Evolutionary conservation across 2,113 vertebrate species (phyloP).

Genomic region (Tonatia bakeri): DNA sequence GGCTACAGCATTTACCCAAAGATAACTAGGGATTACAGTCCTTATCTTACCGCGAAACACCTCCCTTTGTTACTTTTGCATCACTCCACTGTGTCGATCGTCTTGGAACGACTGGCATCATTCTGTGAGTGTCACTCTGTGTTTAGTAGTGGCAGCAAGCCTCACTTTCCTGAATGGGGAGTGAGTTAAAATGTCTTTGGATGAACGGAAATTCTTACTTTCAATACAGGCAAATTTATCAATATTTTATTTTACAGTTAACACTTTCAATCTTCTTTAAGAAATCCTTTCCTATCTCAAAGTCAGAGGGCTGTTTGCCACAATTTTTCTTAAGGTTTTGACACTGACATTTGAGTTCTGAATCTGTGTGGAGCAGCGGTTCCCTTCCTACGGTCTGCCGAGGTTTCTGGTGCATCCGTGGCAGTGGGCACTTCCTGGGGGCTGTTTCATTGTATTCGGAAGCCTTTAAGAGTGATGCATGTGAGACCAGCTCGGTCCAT

Average conservation of each 20-base stretch:
- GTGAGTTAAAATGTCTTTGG: background rate
- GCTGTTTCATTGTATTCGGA: background rate
- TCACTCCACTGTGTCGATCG: fast-evolving
- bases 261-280: background rate
- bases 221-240: background rate
- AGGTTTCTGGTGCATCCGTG: too few relatives aligned
- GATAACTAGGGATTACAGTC: too few relatives aligned
- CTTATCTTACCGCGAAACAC: too few relatives aligned
- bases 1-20: too few relatives aligned
- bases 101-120: too few relatives aligned
- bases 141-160: too few relatives aligned
- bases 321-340: background rate
- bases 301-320: background rate
- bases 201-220: background rate
- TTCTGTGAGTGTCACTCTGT: too few relatives aligned
- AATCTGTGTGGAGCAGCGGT: background rate
- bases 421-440: too few relatives aligned
- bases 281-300: background rate
- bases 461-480: background rate
- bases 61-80: too few relatives aligned
- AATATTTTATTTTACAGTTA: background rate
- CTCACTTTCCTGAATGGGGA: too few relatives aligned
- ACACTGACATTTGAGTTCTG: background rate
- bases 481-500: background rate
- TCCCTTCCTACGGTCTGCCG: background rate